Evolutionary conservation across 92 coral and sea anemone species (phyloP), one percentile per base, ranked within the genome.

Genomic region (Desmophyllum pertusum): DNA sequence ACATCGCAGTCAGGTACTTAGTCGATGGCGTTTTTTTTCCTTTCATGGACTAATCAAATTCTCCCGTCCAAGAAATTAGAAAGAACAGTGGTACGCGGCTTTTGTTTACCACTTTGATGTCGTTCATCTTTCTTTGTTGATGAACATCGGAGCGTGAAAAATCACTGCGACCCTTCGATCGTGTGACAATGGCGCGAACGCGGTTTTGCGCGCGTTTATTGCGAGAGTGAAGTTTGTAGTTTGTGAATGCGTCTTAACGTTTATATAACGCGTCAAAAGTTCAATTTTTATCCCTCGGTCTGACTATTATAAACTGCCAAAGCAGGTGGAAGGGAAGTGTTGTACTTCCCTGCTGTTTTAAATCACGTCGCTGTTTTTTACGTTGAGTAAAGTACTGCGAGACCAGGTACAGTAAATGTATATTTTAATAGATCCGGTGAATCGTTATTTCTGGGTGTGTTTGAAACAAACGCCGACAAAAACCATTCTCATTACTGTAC

Each of bases 61-160:
- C 75, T 64, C 45, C 39, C 48, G 70, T 18, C 31, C 53, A 27
- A 33, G 84, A 79, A 46, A 79, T 67, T 67, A 48, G 84, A 80
- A 80, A 69, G 39, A 50, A 69, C 76, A 50, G 84, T 35, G 51
- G 70, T 31, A 9, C 59, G 9, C 21, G 7, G 61, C 66, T 50
- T 75, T 51, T 77, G 81, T 77, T 77, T 77, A 39, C 53, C 6
- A 57, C 53, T 13, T 72, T n/a, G 21, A 14, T 50, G 43, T 80
- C 65, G 42, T 68, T 50, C 43, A 35, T 35, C 33, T 39, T 63
- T 40, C 46, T 64, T 85, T 76, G 83, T 70, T 45, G 53, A 11
- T 76, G 84, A 46, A 75, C 81, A 84, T 6, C 59, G 50, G 29
- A 77, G 81, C 76, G 83, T 68, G 76, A 76, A 84, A 65, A 76